These are phyloP conservation scores for Tetramorium parvispinum DNA, from an alignment of 1,140 invertebrate genomes.

Conservation along the genomic window DNA sequence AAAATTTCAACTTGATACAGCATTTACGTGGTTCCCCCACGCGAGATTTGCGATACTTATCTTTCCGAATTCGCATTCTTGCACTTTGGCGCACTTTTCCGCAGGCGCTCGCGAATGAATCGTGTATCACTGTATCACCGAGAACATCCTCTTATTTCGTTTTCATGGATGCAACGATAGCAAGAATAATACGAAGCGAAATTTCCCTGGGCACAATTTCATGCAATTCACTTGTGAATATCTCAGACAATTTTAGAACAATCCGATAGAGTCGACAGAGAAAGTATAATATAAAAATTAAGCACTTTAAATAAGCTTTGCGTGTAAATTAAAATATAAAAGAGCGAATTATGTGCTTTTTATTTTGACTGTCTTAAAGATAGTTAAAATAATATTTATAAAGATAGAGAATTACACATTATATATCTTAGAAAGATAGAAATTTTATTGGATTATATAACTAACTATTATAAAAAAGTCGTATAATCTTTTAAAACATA, in stretches of 20 bases:
- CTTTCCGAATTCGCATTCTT: neutral
- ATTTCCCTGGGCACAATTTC: conserved; percentile 32
- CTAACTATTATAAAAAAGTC: neutral
- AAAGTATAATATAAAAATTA: neutral
- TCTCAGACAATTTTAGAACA: neutral
- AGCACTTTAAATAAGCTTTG: neutral
- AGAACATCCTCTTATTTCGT: conserved; percentile 3
- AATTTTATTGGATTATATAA: neutral
- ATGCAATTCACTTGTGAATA: neutral
- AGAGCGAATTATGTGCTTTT: neutral
- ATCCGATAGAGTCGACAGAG: neutral
- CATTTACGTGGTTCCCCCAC: neutral
- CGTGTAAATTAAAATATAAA: neutral
- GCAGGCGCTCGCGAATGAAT: neutral
- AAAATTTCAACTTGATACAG: conserved; percentile 39
- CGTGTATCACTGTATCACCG: conserved; percentile 21
- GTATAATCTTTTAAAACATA: neutral
- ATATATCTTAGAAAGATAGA: neutral
- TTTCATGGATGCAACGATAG: neutral
- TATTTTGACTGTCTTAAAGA: neutral
- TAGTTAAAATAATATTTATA: neutral
- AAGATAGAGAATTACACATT: neutral
- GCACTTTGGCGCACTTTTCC: conserved; percentile 27
- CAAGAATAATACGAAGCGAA: neutral
- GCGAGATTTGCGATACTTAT: conserved; percentile 33